Evolutionary conservation across 2,113 vertebrate species (phyloP).

Genomic region (Corythaixoides concolor): DNA sequence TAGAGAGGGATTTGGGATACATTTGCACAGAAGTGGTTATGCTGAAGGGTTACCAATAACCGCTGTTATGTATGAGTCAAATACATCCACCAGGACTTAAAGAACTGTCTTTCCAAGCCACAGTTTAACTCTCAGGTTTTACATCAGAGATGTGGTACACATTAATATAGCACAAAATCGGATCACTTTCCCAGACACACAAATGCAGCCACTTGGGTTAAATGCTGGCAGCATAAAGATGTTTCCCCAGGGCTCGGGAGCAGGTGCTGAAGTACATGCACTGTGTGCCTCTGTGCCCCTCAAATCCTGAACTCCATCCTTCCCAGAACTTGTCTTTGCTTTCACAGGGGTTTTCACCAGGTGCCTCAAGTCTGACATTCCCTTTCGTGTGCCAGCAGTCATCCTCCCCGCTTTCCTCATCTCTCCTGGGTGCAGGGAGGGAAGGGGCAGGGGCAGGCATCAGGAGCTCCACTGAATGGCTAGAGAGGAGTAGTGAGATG

Average conservation of each 20-base stretch:
- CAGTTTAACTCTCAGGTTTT: not conserved
- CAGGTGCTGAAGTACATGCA: accelerated
- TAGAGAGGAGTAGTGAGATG: not conserved
- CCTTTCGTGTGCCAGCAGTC: not conserved
- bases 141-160: not conserved
- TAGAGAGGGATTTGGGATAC: not conserved
- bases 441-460: not conserved
- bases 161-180: not conserved
- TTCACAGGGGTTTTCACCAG: not conserved
- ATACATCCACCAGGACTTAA: not conserved
- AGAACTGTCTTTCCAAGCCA: not conserved
- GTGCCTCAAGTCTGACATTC: not conserved
- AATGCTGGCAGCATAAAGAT: not conserved
- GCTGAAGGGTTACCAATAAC: not conserved
- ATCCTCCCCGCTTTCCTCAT: not conserved
- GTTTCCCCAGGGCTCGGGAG: not conserved
- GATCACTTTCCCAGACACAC: not conserved
- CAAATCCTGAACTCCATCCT: not conserved
- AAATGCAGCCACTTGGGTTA: not conserved
- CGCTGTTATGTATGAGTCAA: not conserved
- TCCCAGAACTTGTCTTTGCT: not conserved
- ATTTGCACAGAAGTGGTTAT: conserved; percentile 1
- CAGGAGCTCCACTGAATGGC: not conserved
- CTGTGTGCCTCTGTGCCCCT: not conserved
- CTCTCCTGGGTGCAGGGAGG: not conserved